These are phyloP conservation scores for Dysidea cf. avara DNA, from an alignment of 37 sponge, comb jelly and placozoan species.

Conservation along the genomic window DNA sequence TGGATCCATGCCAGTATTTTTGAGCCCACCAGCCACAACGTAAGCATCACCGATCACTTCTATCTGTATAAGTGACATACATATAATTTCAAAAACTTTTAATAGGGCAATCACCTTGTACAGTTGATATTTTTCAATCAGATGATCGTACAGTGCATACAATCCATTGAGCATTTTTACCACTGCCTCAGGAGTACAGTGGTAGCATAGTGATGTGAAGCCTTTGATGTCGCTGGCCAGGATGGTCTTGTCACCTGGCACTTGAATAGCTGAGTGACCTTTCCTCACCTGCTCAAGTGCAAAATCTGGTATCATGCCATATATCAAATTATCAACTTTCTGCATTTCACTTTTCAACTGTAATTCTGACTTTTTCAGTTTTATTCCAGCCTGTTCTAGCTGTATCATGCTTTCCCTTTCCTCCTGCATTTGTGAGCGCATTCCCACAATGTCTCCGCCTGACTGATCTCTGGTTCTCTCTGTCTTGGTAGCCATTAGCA, in stretches of 20 bases:
- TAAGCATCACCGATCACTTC: constrained; percentile 92
- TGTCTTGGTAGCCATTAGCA: too few relatives aligned
- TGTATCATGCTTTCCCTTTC: constrained; percentile 36
- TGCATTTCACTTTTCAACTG: constrained; percentile 52
- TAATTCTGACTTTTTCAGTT: constrained; percentile 51
- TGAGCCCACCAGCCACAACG: constrained; percentile 80
- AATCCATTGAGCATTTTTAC: constrained; percentile 75
- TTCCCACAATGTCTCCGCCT: too few relatives aligned
- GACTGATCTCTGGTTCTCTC: too few relatives aligned
- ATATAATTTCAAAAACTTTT: not conserved
- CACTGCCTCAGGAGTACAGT: constrained; percentile 59
- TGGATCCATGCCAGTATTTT: constrained; percentile 38
- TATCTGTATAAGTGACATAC: constrained; percentile 36
- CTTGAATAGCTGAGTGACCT: constrained; percentile 2
- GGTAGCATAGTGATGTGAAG: constrained; percentile 72
- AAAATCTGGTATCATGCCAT: constrained; percentile 75
- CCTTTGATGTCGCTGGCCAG: constrained; percentile 90
- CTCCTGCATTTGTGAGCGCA: constrained; percentile 29
- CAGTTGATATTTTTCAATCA: constrained; percentile 55
- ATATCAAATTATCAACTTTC: constrained; percentile 60
- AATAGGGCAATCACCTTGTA: constrained; percentile 62
- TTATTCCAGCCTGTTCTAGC: constrained; percentile 55
- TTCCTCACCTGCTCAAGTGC: constrained; percentile 45
- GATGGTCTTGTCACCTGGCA: constrained; percentile 37
- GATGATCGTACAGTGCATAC: constrained; percentile 68